Conservation (phyloP, 2,113 vertebrate species). For the Gorsachius goisagi region DNA sequence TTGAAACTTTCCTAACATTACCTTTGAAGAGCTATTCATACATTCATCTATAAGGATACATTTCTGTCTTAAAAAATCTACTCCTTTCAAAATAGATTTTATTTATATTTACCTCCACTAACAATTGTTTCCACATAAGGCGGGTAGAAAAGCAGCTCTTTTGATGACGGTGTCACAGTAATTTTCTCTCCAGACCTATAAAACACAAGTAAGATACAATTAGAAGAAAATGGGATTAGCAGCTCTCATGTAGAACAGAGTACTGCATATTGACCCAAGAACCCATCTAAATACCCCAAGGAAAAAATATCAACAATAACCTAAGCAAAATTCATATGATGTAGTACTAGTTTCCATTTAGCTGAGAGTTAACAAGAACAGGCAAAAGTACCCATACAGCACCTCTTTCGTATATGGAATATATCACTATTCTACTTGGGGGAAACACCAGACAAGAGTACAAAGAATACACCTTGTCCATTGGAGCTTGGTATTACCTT, state of each 20-base stretch:
- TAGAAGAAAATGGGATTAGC: background rate
- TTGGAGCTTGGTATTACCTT: constrained; percentile 69
- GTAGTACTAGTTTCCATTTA: background rate
- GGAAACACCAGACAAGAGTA: background rate
- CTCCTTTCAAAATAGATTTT: background rate
- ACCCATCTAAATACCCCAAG: background rate
- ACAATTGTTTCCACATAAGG: constrained; percentile 91
- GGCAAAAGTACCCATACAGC: background rate
- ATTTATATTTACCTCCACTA: constrained; percentile 84
- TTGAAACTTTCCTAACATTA: background rate
- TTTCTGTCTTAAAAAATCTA: background rate
- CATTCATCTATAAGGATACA: background rate
- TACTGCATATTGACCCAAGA: background rate
- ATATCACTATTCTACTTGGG: no score
- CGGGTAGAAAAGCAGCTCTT: constrained; percentile 94
- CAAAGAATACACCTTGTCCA: background rate
- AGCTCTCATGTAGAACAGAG: background rate
- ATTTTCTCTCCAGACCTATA: constrained; percentile 94
- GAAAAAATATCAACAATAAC: background rate
- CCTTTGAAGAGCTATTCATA: background rate
- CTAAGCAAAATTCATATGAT: background rate
- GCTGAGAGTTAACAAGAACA: background rate
- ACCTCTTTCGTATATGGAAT: background rate
- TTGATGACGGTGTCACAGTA: constrained; percentile 92
- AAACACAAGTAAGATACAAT: background rate